Percentiles rank a stretch among this genome's conserved stretches.
phyloP scores from a whole-genome alignment of 1,140 invertebrate genomes.

The Formica exsecta region DNA sequence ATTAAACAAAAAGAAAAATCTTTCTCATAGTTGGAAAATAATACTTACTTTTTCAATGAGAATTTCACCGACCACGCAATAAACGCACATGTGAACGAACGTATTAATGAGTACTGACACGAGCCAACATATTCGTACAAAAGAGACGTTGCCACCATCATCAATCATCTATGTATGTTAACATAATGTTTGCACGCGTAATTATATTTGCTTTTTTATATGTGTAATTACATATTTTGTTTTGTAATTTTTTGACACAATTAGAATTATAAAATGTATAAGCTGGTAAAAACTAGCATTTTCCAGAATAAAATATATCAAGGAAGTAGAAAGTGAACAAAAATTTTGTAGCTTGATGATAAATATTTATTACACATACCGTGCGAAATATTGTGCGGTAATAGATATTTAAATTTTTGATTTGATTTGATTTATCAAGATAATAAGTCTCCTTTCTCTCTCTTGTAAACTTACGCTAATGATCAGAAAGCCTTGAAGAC shows the following conservation, averaged over 20 bases:
- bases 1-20: background rate
- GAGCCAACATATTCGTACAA: conserved; percentile 30
- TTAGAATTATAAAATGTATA: background rate
- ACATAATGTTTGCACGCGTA: background rate
- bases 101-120: conserved; percentile 21
- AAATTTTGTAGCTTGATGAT: background rate
- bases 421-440: background rate
- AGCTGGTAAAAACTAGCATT: no score
- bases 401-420: background rate
- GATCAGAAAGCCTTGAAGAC: conserved; percentile 32
- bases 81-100: conserved; percentile 31
- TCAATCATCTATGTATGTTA: conserved; percentile 11
- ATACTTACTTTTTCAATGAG: conserved; percentile 43
- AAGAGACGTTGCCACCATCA: background rate
- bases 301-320: no score
- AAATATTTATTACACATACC: background rate
- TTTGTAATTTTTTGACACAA: background rate
- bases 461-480: conserved; percentile 33
- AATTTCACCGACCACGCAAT: conserved; percentile 29
- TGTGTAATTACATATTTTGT: background rate
- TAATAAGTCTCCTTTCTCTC: background rate
- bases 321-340: background rate
- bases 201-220: background rate
- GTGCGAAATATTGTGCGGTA: background rate
- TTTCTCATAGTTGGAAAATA: background rate